Conservation (phyloP, 2,888 invertebrate species). For the Leptothorax acervorum region DNA sequence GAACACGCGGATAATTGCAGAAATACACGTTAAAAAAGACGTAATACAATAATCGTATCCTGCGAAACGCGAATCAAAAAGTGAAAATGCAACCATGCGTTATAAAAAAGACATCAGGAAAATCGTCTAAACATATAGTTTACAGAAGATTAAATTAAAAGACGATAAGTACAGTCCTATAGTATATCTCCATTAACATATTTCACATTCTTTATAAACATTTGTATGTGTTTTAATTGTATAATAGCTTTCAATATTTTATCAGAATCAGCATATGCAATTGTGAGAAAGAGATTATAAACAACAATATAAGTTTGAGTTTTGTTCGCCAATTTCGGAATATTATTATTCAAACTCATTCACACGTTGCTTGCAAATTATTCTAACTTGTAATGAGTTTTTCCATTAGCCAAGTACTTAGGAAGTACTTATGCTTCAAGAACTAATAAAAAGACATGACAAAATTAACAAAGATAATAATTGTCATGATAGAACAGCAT, state of each 20-base stretch:
- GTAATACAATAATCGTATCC: neutral
- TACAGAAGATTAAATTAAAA: neutral
- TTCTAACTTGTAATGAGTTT: slow-evolving; percentile 31
- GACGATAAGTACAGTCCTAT: neutral
- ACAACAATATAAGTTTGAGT: neutral
- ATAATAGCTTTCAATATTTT: neutral
- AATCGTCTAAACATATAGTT: neutral
- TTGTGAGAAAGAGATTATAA: slow-evolving; percentile 5
- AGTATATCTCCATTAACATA: neutral
- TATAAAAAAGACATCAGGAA: neutral
- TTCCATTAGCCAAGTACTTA: slow-evolving; percentile 21
- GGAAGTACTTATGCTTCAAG: neutral
- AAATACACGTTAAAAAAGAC: neutral
- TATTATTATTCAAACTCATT: neutral
- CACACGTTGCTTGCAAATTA: neutral
- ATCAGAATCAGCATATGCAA: neutral
- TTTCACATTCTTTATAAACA: neutral
- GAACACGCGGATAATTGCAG: slow-evolving; percentile 9
- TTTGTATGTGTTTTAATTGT: neutral
- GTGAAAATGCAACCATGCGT: neutral
- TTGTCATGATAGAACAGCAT: neutral
- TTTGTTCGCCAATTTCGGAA: neutral
- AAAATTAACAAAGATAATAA: slow-evolving; percentile 32
- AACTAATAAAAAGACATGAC: slow-evolving; percentile 11
- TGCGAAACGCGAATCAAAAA: neutral